phyloP scores from a whole-genome alignment of 2,888 invertebrate species.

The Microplitis manilae region DNA sequence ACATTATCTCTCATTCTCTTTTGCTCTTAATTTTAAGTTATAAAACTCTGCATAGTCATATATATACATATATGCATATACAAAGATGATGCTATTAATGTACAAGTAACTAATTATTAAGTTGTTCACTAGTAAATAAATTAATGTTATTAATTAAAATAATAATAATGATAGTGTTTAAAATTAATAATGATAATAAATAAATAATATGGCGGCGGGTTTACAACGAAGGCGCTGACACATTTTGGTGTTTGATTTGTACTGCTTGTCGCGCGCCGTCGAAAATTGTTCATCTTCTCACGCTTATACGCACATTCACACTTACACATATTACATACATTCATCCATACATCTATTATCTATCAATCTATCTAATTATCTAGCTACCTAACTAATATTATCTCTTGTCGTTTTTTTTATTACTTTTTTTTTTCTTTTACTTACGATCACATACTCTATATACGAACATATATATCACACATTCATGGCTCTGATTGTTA shows the following conservation, averaged over 20 bases:
- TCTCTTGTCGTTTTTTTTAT: not conserved
- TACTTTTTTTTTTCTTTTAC: not conserved
- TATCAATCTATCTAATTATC: not conserved
- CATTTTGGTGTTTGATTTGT: conserved; percentile 55
- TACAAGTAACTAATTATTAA: not conserved
- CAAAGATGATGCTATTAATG: not conserved
- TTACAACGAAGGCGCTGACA: conserved; percentile 48
- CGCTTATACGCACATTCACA: not conserved
- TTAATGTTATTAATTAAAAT: not conserved
- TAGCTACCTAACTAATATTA: not conserved
- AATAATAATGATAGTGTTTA: not conserved
- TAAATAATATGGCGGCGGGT: conserved; percentile 55
- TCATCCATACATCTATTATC: conserved; percentile 2
- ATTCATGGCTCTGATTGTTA: conserved; percentile 10
- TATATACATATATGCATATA: not conserved
- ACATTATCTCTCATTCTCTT: not conserved
- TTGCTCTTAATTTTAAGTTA: not conserved
- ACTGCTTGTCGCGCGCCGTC: conserved; percentile 50
- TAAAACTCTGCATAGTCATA: not conserved
- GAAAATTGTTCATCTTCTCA: conserved; percentile 15
- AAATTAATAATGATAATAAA: conserved; percentile 29
- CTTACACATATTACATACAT: conserved; percentile 1
- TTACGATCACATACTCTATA: not conserved
- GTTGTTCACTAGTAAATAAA: not conserved
- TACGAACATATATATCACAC: not conserved